Conservation (phyloP, 2,888 invertebrate genomes). For the Lutraria lutraria region DNA sequence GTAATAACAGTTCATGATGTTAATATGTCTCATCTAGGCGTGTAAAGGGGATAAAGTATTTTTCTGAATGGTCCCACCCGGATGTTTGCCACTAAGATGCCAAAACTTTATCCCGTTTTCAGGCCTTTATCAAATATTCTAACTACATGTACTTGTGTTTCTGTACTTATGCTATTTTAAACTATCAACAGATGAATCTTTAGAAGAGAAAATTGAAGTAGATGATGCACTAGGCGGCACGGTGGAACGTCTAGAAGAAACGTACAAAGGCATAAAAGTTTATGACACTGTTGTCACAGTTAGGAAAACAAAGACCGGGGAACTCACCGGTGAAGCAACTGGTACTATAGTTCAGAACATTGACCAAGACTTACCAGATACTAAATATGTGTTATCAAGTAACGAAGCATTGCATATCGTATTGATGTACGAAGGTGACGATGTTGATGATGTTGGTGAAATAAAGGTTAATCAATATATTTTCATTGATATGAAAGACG, state of each 20-base stretch:
- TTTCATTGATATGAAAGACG: slow-evolving; percentile 44
- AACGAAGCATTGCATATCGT: slow-evolving; percentile 54
- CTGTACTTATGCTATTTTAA: background rate
- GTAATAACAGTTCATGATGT: too few relatives aligned
- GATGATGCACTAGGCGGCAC: slow-evolving; percentile 67
- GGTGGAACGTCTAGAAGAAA: slow-evolving; percentile 71
- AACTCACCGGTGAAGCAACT: slow-evolving; percentile 64
- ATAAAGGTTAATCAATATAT: slow-evolving; percentile 26
- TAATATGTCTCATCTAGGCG: too few relatives aligned
- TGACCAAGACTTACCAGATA: slow-evolving; percentile 61
- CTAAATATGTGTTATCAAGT: slow-evolving; percentile 39
- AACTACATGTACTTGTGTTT: background rate
- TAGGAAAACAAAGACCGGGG: slow-evolving; percentile 58
- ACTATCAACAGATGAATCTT: slow-evolving; percentile 48
- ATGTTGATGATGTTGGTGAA: slow-evolving; percentile 40
- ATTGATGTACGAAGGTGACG: slow-evolving; percentile 42
- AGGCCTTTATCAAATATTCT: too few relatives aligned
- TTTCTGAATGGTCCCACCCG: too few relatives aligned
- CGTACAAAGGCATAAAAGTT: slow-evolving; percentile 68
- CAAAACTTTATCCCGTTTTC: too few relatives aligned
- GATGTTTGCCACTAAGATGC: too few relatives aligned
- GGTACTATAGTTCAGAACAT: slow-evolving; percentile 70
- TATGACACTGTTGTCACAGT: slow-evolving; percentile 71
- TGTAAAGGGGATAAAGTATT: too few relatives aligned
- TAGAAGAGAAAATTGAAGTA: slow-evolving; percentile 36